These are phyloP conservation scores for Chiloscyllium plagiosum DNA, from an alignment of 2,113 vertebrate species.

Conservation along the genomic window DNA sequence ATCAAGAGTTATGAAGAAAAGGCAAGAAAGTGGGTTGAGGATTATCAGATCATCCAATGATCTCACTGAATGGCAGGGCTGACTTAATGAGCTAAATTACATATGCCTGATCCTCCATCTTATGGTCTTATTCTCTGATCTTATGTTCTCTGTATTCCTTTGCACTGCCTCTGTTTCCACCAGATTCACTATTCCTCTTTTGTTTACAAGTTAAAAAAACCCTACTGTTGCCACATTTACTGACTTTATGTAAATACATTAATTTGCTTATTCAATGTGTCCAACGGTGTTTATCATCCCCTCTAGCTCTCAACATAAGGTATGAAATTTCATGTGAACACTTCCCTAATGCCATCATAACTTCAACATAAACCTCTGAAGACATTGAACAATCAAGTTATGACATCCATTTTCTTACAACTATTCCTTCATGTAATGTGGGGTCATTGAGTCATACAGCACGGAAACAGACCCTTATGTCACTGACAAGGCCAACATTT, in stretches of 20 bases:
- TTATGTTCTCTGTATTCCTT: background rate
- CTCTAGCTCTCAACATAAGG: background rate
- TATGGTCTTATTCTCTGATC: no score
- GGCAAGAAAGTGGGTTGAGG: no score
- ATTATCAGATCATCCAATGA: no score
- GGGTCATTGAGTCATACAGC: no score
- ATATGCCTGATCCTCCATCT: no score
- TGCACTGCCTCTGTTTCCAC: background rate
- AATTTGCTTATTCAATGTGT: background rate
- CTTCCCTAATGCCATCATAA: background rate
- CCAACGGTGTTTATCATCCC: background rate
- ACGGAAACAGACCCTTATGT: no score
- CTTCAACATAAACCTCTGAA: background rate
- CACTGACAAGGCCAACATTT: no score
- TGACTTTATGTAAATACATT: background rate
- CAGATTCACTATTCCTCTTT: background rate
- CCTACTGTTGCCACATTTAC: background rate
- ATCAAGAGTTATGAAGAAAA: no score
- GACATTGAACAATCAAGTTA: background rate
- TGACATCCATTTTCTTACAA: background rate
- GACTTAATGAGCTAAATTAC: no score
- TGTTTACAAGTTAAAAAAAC: background rate
- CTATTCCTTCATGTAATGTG: no score
- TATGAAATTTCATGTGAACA: background rate
- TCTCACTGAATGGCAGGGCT: no score